Evolutionary conservation across 2,113 vertebrate species (phyloP).

Genomic region (Ciconia stormi): DNA sequence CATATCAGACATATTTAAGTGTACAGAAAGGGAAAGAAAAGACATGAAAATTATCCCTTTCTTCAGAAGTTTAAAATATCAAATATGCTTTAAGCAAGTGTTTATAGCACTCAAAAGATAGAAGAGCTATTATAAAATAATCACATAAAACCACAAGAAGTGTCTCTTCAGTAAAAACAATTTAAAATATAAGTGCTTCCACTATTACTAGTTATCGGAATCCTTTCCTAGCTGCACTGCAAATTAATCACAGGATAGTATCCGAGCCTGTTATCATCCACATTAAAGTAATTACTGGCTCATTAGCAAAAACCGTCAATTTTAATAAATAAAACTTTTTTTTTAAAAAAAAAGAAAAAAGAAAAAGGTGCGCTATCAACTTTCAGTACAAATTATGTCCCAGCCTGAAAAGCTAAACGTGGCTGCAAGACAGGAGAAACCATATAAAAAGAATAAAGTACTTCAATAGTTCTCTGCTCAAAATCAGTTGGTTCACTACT

Average conservation of each 20-base stretch:
- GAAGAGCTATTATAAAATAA: slow-evolving; percentile 11
- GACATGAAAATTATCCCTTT: background rate
- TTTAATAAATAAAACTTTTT: background rate
- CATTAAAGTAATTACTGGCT: background rate
- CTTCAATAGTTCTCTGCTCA: background rate
- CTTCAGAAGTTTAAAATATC: background rate
- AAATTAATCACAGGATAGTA: slow-evolving; percentile 5
- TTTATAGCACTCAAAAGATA: background rate
- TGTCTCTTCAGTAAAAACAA: background rate
- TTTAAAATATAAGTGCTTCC: background rate
- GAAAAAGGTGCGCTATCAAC: background rate
- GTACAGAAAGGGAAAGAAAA: background rate
- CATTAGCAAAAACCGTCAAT: background rate
- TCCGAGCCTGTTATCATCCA: background rate
- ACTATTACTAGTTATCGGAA: background rate
- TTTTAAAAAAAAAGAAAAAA: background rate
- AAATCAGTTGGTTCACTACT: background rate
- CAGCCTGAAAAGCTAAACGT: background rate
- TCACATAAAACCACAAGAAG: background rate
- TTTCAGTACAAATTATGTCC: background rate
- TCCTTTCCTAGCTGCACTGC: background rate
- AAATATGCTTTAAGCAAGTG: background rate
- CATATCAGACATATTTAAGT: background rate
- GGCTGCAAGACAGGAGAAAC: background rate
- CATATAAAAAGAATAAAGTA: background rate